Base-by-base conservation (phyloP, 1,140 invertebrate species). In the Lepidostoma basale region DNA sequence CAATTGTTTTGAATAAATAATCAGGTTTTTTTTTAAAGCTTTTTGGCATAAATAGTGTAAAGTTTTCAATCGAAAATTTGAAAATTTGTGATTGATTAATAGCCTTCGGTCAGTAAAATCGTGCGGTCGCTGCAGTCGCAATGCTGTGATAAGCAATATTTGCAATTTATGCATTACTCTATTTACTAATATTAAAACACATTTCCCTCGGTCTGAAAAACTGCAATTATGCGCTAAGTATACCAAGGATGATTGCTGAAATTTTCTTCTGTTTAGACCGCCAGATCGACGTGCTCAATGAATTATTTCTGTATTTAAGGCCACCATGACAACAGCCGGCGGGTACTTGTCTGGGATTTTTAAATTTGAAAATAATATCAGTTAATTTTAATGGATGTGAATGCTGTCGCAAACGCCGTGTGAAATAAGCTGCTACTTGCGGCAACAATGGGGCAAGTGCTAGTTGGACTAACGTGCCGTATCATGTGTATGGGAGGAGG, bases 391-490 rank as follows among this genome's bases (percentile, higher is more conserved):
- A 30, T 62, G 59, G 42, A 28, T 49, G 28, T 49, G 42, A 47
- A 36, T 20, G 42, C 36, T 62, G 62, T 49, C 62, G 62, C 45
- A 63, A 63, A 63, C 62, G 16, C 25, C 62, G 62, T 63, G 62
- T 52, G 62, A 63, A 63, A 33, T 63, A 30, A 42, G 33, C n/a
- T 49, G n/a, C 16, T 3, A 25, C 26, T 20, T 30, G 28, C n/a
- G 14, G 30, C 39, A 65, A 66, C 64, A 66, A 66, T 66, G 64
- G 18, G 28, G 52, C 30, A 12, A 54, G 4, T 54, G 12, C 45
- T 39, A 33, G 10, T 25, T 40, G 40, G 36, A 45, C 49, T 66
- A 65, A 65, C 44, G 47, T 56, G 62, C 44, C 9, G 44, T 63
- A 63, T 40, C 36, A 30, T 33, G 44, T 66, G 22, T 58, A 58